Evolutionary conservation across 2,888 invertebrate species (phyloP), one percentile per base, ranked within the genome.

Genomic region (Trilocha varians): DNA sequence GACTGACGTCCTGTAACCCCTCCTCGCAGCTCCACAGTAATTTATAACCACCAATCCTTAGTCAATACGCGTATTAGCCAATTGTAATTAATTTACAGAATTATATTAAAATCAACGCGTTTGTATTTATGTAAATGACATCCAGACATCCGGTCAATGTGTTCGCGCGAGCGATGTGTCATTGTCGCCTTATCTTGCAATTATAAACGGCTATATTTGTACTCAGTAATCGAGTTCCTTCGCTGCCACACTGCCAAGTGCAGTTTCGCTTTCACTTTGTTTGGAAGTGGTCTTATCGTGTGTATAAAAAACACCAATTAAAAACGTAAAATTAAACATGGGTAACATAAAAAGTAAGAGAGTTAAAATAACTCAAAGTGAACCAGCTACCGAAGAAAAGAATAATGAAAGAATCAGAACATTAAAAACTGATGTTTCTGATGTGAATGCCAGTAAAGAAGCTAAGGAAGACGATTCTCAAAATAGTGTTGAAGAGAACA

Each of bases 331-430:
- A n/a, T n/a, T n/a, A 59, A 70, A 70, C 55, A 85, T 85, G 84
- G 84, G 84, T 1, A 85, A 83, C 52, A 64, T 70, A 8, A 84
- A 73, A 56, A 83, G 85, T 50, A 82, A 65, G 55, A 85, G 84
- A 59, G 60, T 85, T 56, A 84, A 76, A 62, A 79, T 84, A 5
- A 75, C 57, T 38, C 72, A 78, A 39, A 52, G 53, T 17, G 82
- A 78, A 13, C 58, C 58, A 8, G 63, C 55, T 15, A 45, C 57
- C 14, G 70, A 65, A 8, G 65, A 66, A 6, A 59, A 49, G 40
- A 52, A 53, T 16, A 57, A 61, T 35, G 62, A 63, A 41, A 66
- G 71, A 16, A 83, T 82, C 25, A 72, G 74, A 50, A 60, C 73
- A 1, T 60, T 83, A 32, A 83, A 73, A 50, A 64, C 71, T 39